These are phyloP conservation scores for Oryzias dopingdopingensis DNA, from an alignment of 2,797 vertebrate genomes.

Conservation along the genomic window DNA sequence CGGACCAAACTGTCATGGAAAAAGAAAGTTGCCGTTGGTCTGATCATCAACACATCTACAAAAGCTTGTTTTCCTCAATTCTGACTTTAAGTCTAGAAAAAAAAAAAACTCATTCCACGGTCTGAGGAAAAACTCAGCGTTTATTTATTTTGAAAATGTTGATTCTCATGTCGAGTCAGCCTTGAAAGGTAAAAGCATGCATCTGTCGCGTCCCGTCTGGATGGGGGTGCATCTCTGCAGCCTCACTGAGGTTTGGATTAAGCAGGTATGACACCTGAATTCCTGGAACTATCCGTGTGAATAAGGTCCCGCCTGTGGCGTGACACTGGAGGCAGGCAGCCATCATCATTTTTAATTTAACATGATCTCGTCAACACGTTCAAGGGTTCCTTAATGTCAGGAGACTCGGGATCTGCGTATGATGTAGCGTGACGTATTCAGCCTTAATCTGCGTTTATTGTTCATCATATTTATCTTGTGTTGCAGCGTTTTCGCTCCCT, in stretches of 20 bases:
- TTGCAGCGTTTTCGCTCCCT: constrained; percentile 68
- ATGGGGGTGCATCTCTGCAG: constrained; percentile 1
- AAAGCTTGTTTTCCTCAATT: too few relatives aligned
- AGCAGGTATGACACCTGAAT: constrained; percentile 59
- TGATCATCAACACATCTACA: too few relatives aligned
- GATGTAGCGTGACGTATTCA: constrained; percentile 72
- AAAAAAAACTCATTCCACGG: too few relatives aligned
- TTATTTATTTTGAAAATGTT: too few relatives aligned
- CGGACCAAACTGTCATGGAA: too few relatives aligned
- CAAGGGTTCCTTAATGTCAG: constrained; percentile 73
- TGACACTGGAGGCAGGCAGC: constrained; percentile 44
- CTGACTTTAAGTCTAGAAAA: too few relatives aligned
- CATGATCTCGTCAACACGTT: constrained; percentile 69
- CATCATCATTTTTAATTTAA: constrained; percentile 63
- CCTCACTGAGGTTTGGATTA: constrained; percentile 39
- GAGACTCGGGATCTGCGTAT: constrained; percentile 63
- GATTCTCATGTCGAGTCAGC: too few relatives aligned
- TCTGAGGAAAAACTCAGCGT: too few relatives aligned
- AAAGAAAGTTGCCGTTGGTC: too few relatives aligned
- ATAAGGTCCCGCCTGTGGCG: constrained; percentile 36
- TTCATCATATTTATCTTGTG: constrained; percentile 75
- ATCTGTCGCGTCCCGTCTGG: too few relatives aligned
- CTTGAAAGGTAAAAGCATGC: too few relatives aligned
- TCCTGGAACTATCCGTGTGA: constrained; percentile 52
- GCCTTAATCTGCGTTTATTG: constrained; percentile 77